Conservation (phyloP, 2,888 invertebrate species). For the Aporophyla lueneburgensis region DNA sequence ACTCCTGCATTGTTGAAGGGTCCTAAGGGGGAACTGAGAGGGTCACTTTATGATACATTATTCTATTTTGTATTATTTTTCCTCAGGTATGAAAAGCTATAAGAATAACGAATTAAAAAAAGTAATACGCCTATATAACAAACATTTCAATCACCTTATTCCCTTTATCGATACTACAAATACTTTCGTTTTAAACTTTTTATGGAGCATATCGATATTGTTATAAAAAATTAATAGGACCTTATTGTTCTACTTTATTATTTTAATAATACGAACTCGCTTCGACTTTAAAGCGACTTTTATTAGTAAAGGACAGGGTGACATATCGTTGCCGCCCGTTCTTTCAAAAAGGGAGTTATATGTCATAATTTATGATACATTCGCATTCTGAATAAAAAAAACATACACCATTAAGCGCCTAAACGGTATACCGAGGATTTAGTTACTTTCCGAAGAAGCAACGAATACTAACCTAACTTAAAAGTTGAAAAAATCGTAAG, state of each 20-base stretch:
- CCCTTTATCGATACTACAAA: conserved; percentile 17
- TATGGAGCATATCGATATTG: conserved; percentile 28
- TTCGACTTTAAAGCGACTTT: conserved; percentile 27
- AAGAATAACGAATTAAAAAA: conserved; percentile 4
- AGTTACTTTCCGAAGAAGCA: conserved; percentile 79
- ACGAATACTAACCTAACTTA: conserved; percentile 44
- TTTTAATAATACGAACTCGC: conserved; percentile 14
- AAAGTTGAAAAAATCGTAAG: neutral
- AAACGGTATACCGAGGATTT: conserved; percentile 87
- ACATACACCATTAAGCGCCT: conserved; percentile 82
- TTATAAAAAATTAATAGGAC: conserved; percentile 41
- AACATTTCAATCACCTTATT: neutral
- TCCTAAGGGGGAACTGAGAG: neutral
- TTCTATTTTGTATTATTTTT: neutral
- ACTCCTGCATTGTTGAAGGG: neutral
- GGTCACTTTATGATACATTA: neutral
- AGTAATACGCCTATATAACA: neutral
- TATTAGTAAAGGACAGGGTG: conserved; percentile 51
- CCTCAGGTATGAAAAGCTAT: neutral
- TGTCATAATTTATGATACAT: conserved; percentile 88
- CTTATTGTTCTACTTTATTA: conserved; percentile 37
- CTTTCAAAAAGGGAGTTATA: conserved; percentile 79
- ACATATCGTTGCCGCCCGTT: conserved; percentile 65
- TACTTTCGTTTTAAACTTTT: conserved; percentile 34
- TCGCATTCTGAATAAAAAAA: conserved; percentile 79